Conservation (phyloP, 2,888 invertebrate genomes). For the Ommatoiulus sabulosus region DNA sequence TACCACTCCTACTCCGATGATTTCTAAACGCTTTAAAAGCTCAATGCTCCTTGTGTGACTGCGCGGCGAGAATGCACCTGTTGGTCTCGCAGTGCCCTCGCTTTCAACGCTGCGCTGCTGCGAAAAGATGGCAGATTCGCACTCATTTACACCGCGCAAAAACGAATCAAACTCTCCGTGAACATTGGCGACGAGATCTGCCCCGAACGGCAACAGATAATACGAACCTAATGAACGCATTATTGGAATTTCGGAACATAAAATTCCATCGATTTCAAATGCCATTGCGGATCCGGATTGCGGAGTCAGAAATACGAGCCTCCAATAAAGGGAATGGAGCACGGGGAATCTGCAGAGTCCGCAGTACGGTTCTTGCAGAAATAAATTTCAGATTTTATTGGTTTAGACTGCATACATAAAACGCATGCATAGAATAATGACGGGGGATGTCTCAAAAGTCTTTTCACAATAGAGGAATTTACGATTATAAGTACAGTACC, state of each 20-base stretch:
- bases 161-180: neutral
- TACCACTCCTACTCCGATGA: neutral
- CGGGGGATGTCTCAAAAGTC: no score
- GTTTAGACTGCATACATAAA: no score
- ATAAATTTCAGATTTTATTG: no score
- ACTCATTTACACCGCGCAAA: neutral
- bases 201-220: slow-evolving; percentile 25
- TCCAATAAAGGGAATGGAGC: neutral
- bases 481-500: no score
- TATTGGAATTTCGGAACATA: slow-evolving; percentile 25
- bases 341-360: neutral
- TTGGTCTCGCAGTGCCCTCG: neutral
- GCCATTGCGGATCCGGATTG: neutral
- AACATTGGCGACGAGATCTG: neutral
- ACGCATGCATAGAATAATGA: no score
- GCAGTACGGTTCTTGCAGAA: no score
- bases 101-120: no score
- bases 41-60: neutral
- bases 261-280: slow-evolving; percentile 34
- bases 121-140: no score
- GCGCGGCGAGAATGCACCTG: neutral
- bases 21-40: neutral
- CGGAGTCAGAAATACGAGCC: neutral
- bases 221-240: slow-evolving; percentile 10
- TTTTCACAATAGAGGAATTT: no score